Evolutionary conservation across 2,888 invertebrate genomes (phyloP).

Genomic region (Shargacucullia verbasci): DNA sequence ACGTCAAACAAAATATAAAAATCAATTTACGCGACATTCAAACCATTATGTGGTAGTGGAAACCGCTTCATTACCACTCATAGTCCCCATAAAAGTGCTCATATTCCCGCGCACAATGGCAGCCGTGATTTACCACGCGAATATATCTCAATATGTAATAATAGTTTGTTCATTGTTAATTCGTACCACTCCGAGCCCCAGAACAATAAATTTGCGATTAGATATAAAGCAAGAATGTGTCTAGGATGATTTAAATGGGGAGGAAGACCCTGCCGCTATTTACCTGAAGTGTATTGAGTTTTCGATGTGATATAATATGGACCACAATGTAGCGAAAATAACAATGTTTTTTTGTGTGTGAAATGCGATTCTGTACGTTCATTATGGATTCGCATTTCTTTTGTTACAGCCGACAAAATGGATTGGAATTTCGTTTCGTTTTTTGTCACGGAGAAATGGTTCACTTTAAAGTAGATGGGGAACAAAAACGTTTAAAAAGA

Average conservation of each 20-base stretch:
- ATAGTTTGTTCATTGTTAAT: constrained; percentile 86
- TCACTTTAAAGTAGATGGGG: constrained; percentile 33
- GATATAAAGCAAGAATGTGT: constrained; percentile 81
- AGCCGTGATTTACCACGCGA: constrained; percentile 73
- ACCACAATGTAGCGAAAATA: constrained; percentile 82
- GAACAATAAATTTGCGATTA: constrained; percentile 87
- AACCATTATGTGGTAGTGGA: constrained; percentile 78
- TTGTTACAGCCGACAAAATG: constrained; percentile 75
- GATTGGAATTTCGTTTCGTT: constrained; percentile 61
- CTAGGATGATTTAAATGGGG: constrained; percentile 78
- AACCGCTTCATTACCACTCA: constrained; percentile 86
- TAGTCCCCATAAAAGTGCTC: constrained; percentile 75
- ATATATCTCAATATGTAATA: constrained; percentile 79
- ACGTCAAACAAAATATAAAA: constrained; percentile 89
- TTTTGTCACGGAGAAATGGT: constrained; percentile 51
- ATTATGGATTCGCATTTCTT: constrained; percentile 72
- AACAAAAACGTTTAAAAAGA: constrained; percentile 38
- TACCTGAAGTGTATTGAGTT: constrained; percentile 82
- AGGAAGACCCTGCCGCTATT: constrained; percentile 78
- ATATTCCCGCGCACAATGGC: constrained; percentile 73
- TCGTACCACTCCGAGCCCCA: constrained; percentile 80
- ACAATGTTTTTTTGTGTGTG: constrained; percentile 72
- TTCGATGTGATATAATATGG: constrained; percentile 79
- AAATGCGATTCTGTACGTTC: constrained; percentile 79
- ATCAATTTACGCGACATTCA: constrained; percentile 82